Conservation (phyloP, 1,140 invertebrate species). For the Riptortus pedestris region DNA sequence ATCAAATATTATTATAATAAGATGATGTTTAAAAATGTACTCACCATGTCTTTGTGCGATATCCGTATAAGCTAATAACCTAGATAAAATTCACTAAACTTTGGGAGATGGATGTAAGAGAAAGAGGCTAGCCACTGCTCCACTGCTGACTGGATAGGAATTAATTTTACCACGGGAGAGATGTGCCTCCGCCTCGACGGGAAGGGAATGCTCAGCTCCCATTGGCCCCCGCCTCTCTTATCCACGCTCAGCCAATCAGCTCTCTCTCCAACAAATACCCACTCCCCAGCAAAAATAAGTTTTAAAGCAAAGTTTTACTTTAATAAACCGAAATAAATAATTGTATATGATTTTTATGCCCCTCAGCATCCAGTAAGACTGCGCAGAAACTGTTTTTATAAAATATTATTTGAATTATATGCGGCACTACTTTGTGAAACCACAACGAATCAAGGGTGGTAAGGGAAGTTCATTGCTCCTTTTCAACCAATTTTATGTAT, state of each 20-base stretch:
- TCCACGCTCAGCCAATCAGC: background rate
- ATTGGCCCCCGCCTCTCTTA: background rate
- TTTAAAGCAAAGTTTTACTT: no score
- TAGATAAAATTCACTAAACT: constrained; percentile 27
- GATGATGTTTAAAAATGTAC: constrained; percentile 2
- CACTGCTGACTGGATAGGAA: constrained; percentile 29
- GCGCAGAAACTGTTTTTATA: no score
- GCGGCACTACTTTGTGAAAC: no score
- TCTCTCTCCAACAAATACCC: no score
- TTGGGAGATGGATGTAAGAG: constrained; percentile 24
- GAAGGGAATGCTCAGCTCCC: background rate
- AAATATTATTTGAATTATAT: no score
- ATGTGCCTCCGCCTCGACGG: background rate
- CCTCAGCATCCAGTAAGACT: no score
- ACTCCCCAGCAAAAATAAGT: no score
- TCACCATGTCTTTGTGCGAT: constrained; percentile 30
- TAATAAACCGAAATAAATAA: no score
- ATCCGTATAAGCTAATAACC: constrained; percentile 27
- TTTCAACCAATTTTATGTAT: no score
- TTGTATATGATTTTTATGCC: no score
- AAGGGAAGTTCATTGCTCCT: no score
- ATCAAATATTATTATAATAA: background rate
- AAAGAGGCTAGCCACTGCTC: constrained; percentile 27
- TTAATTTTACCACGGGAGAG: constrained; percentile 11
- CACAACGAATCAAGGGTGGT: no score